Conservation (phyloP, 2,113 vertebrate genomes). For the Phalacrocorax aristotelis region DNA sequence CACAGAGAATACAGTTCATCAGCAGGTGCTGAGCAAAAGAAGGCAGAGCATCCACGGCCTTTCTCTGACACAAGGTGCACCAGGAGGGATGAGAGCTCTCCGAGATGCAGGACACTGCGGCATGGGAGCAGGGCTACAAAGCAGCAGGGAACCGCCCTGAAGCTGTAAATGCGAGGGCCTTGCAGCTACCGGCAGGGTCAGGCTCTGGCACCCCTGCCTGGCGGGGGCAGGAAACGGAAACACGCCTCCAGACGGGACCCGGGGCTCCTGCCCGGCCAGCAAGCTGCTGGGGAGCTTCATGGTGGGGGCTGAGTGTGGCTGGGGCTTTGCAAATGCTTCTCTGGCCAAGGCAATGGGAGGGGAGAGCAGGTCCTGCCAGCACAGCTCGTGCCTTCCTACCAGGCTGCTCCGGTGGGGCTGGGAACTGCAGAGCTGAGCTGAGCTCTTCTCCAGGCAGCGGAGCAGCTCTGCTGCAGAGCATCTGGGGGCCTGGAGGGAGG, state of each 20-base stretch:
- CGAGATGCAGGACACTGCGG: too few relatives aligned
- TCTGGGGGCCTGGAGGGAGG: background rate
- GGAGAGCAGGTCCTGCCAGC: background rate
- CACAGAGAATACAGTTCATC: background rate
- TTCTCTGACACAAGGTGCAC: background rate
- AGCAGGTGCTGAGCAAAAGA: background rate
- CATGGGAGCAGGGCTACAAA: background rate
- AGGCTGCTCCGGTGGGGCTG: background rate
- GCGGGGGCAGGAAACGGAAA: background rate
- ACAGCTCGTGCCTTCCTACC: too few relatives aligned
- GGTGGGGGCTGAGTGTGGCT: background rate
- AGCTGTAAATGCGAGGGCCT: background rate
- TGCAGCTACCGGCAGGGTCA: rapidly evolving
- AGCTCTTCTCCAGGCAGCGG: background rate
- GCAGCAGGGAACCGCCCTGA: background rate
- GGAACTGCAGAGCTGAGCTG: background rate
- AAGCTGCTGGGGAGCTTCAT: background rate
- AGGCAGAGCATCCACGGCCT: background rate
- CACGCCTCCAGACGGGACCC: background rate
- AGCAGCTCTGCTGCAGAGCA: background rate
- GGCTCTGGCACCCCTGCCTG: background rate
- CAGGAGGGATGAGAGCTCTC: background rate
- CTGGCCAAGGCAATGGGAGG: background rate
- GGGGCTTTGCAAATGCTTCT: background rate
- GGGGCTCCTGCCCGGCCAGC: background rate